Evolutionary conservation across 2,113 vertebrate genomes (phyloP), one percentile per base, ranked within the genome.

Genomic region (Lagenorhynchus albirostris): DNA sequence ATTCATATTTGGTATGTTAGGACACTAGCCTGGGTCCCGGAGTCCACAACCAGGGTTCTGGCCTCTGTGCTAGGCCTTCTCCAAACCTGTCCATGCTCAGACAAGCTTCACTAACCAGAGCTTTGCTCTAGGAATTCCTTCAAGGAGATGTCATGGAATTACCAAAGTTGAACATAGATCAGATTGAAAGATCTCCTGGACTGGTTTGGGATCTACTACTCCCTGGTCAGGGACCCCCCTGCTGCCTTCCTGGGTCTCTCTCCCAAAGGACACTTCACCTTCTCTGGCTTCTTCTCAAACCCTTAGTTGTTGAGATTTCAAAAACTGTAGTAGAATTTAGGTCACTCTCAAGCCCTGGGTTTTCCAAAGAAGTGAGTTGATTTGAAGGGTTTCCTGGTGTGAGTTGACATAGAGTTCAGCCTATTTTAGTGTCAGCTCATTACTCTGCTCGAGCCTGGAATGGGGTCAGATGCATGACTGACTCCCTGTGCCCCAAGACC

Each of bases 341-440:
- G 25, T 47, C 79, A 25, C n/a, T 60, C 70, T 41, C 36, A 41
- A 60, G 36, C 2, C 5, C 65, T 47, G 21, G 26, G 29, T 38
- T 50, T 73, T 71, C 88, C 3, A 4, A 14, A 31, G 74, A 14
- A 21, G 74, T 20, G 38, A n/a, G 21, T 15, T 33, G 67, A 88
- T n/a, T 15, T 44, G 9, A 62, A 15, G 47, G 41, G 13, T 77
- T 74, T 55, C 41, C 36, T 70, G 23, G 6, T 18, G 17, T 33
- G 33, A 50, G 58, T 25, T 36, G 31, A 65, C 55, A 10, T 31
- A 6, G 58, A n/a, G 15, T 25, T 63, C 21, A 0, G 25, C 12
- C 63, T n/a, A 0, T 23, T n/a, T 63, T 6, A n/a, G 6, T 1
- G 2, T 1, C 23, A 11, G 60, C 8, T 9, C 36, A n/a, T 12